These are phyloP conservation scores for Cacatua alba DNA, from an alignment of 2,113 vertebrate genomes.

Conservation along the genomic window DNA sequence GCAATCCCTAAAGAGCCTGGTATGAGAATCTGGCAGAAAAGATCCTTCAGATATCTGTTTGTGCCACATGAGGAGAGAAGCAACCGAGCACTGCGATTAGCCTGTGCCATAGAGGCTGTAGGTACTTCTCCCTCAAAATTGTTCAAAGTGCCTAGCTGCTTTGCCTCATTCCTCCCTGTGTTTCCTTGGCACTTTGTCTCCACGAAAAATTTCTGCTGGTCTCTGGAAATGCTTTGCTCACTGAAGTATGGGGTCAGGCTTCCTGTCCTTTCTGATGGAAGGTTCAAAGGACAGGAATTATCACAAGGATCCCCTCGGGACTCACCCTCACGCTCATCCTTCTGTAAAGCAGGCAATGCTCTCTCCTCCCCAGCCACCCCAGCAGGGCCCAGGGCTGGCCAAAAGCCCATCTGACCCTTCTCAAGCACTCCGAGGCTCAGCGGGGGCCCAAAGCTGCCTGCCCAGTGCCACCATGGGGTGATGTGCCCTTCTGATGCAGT, in stretches of 20 bases:
- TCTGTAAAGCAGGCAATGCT: background rate
- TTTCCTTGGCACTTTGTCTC: background rate
- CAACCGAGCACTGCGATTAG: background rate
- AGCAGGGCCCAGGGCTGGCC: background rate
- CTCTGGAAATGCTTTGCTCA: background rate
- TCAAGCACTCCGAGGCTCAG: background rate
- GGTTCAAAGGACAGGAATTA: background rate
- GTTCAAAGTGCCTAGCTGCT: background rate
- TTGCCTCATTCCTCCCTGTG: background rate
- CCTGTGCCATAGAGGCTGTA: background rate
- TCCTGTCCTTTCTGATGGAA: background rate
- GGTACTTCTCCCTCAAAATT: background rate
- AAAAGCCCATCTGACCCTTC: background rate
- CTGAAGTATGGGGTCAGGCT: background rate
- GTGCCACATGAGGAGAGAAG: background rate
- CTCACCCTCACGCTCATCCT: background rate
- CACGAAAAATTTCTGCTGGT: background rate
- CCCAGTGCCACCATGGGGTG: background rate
- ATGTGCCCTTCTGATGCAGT: rapidly evolving
- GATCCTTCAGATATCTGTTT: background rate
- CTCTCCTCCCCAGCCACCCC: background rate
- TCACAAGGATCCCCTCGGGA: background rate
- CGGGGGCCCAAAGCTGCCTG: background rate
- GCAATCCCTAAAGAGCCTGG: background rate
- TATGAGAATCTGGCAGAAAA: background rate